phyloP scores from a whole-genome alignment of 2,113 vertebrate species.

The Cyanoderma ruficeps region DNA sequence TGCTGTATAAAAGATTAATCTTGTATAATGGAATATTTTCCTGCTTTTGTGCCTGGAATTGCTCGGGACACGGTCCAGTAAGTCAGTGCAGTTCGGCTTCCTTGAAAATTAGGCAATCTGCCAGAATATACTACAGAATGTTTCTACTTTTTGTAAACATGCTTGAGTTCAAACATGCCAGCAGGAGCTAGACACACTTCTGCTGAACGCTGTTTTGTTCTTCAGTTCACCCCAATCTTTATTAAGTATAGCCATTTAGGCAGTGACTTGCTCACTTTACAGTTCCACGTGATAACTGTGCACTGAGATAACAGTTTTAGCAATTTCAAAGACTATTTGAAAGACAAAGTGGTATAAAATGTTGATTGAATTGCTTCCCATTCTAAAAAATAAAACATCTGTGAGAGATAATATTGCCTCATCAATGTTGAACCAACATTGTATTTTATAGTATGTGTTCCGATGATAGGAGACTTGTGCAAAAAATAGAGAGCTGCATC shows the following conservation, averaged over 20 bases:
- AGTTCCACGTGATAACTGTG: not conserved
- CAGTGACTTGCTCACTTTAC: not conserved
- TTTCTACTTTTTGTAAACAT: not conserved
- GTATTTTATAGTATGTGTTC: not conserved
- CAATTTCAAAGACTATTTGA: constrained; percentile 34
- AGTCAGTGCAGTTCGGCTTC: not conserved
- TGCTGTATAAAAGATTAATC: not conserved
- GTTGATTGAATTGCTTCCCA: constrained; percentile 46
- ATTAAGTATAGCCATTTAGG: not conserved
- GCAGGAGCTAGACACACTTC: not conserved
- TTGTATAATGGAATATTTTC: not conserved
- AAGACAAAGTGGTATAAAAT: not conserved
- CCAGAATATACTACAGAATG: not conserved
- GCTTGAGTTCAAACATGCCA: not conserved
- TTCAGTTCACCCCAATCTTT: not conserved
- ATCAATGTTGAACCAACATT: constrained; percentile 23
- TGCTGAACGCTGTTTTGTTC: not conserved
- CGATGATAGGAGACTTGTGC: not conserved
- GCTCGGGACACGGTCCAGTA: not conserved
- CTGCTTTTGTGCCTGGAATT: not conserved
- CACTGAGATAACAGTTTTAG: constrained; percentile 5
- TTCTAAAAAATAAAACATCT: constrained; percentile 49
- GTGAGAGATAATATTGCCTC: constrained; percentile 27
- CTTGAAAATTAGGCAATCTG: not conserved
- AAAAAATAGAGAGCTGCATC: not conserved